These are phyloP conservation scores for Drosophila pseudotakahashii DNA, from an alignment of 2,888 invertebrate species.

Conservation along the genomic window DNA sequence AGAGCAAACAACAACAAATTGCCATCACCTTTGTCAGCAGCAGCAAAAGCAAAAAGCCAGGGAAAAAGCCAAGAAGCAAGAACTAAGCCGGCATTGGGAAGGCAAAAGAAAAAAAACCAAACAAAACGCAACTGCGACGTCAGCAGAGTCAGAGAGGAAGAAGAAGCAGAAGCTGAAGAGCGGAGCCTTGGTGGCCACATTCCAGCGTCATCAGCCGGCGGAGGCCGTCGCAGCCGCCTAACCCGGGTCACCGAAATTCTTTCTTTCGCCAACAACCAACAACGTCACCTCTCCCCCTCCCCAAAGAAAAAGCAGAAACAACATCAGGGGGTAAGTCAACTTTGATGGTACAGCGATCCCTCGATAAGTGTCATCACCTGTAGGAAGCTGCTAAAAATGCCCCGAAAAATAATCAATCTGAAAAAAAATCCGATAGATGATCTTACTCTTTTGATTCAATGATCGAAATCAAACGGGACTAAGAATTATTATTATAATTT, in stretches of 20 bases:
- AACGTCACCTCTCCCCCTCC: neutral
- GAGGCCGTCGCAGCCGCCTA: constrained; percentile 34
- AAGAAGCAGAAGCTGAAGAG: neutral
- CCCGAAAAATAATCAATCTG: no score
- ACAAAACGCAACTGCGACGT: constrained; percentile 38
- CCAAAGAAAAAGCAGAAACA: neutral
- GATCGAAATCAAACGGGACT: no score
- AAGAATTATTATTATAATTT: no score
- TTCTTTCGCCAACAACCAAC: constrained; percentile 4
- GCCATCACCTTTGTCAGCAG: constrained; percentile 41
- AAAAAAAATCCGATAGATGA: no score
- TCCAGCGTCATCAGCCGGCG: constrained; percentile 39
- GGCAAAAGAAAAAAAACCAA: constrained; percentile 15
- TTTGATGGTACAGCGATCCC: constrained; percentile 12
- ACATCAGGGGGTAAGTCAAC: constrained; percentile 21
- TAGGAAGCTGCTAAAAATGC: no score
- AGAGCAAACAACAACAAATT: constrained; percentile 43
- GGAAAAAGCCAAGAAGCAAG: constrained; percentile 11
- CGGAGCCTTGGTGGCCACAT: constrained; percentile 39
- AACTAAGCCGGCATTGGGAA: constrained; percentile 34
- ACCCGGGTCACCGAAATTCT: constrained; percentile 34
- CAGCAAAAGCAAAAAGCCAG: constrained; percentile 11
- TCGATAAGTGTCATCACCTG: neutral
- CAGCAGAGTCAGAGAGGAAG: constrained; percentile 21
- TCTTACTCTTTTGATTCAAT: neutral